Evolutionary conservation across 2,888 invertebrate genomes (phyloP).

Genomic region (Trachelus stipa): DNA sequence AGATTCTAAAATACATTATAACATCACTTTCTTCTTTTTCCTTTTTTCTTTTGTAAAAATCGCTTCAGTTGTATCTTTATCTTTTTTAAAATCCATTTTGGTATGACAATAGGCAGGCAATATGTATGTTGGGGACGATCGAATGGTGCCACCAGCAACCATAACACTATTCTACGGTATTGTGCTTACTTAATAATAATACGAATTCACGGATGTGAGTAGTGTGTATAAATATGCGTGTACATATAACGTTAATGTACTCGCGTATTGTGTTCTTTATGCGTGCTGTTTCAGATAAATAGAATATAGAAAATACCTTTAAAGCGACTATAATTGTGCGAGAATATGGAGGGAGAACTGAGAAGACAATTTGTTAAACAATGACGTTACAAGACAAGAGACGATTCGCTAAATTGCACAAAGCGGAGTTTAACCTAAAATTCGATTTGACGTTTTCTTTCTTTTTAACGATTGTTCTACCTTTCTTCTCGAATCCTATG

Average conservation of each 20-base stretch:
- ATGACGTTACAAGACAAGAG: not conserved
- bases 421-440: not conserved
- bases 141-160: slow-evolving; percentile 49
- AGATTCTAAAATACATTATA: not conserved
- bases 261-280: not conserved
- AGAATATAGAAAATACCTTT: not conserved
- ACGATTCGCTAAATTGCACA: not conserved
- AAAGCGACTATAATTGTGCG: not conserved
- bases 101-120: slow-evolving; percentile 38
- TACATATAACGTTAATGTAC: not conserved
- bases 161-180: slow-evolving; percentile 49
- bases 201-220: not conserved
- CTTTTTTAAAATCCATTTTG: slow-evolving; percentile 19
- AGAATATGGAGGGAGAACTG: not conserved
- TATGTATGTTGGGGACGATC: slow-evolving; percentile 54
- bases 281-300: not conserved
- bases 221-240: not conserved
- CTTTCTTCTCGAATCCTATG: not conserved
- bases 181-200: slow-evolving; percentile 36
- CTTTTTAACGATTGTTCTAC: not conserved
- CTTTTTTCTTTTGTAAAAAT: slow-evolving; percentile 34
- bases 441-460: not conserved
- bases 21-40: not conserved
- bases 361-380: not conserved
- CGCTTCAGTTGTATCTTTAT: slow-evolving; percentile 28